phyloP scores from a whole-genome alignment of 2,888 invertebrate species.

The Sminthurinus aureus region DNA sequence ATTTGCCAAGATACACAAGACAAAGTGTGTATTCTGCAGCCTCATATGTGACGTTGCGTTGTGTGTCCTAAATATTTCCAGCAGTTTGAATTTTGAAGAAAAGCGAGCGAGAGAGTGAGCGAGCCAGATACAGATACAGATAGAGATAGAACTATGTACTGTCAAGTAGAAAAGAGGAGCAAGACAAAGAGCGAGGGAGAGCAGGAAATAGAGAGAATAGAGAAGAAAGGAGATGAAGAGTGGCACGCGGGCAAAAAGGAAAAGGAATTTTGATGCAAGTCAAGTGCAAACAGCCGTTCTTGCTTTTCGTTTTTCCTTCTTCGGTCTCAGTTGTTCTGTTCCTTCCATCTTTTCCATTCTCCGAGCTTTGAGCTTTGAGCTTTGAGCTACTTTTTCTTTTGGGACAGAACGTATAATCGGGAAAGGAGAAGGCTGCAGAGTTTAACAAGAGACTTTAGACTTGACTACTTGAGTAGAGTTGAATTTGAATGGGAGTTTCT shows the following conservation, averaged over 20 bases:
- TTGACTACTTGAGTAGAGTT: too few relatives aligned
- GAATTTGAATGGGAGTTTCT: background rate
- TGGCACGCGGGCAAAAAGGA: background rate
- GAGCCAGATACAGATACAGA: background rate
- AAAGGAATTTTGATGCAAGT: conserved; percentile 9
- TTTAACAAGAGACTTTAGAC: too few relatives aligned
- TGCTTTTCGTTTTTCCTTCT: background rate
- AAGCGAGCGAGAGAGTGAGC: background rate
- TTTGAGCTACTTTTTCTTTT: too few relatives aligned
- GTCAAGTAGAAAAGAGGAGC: background rate
- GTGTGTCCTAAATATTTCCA: background rate
- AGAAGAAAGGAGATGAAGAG: conserved; percentile 13
- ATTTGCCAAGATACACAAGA: background rate
- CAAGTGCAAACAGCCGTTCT: conserved; percentile 11
- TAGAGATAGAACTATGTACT: background rate
- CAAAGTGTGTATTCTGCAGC: background rate
- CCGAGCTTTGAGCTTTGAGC: too few relatives aligned
- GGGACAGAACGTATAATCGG: too few relatives aligned
- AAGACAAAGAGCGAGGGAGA: background rate
- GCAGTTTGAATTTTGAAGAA: background rate
- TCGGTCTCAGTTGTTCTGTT: background rate
- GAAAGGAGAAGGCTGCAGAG: too few relatives aligned
- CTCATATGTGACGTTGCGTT: background rate
- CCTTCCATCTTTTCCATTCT: too few relatives aligned
- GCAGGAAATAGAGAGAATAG: too few relatives aligned